Evolutionary conservation across 2,113 vertebrate genomes (phyloP), one percentile per base, ranked within the genome.

Genomic region (Oreocharis arfaki): DNA sequence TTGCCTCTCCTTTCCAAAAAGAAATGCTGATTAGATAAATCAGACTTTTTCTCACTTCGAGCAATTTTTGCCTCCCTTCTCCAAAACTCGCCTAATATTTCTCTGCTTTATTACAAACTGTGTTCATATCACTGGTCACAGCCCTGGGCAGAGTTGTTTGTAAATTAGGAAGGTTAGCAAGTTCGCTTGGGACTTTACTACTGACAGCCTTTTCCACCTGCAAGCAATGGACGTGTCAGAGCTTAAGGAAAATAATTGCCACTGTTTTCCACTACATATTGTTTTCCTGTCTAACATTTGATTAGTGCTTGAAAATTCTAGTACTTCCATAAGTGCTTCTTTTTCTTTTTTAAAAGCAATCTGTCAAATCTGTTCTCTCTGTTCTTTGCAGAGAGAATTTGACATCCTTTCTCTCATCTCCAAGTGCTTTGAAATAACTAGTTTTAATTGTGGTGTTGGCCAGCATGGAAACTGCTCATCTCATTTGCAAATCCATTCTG

Each of bases 331-430:
- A 92, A 92, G 90, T 81, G 71, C 76, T 80, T 11, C 56, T 73
- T 83, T 33, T 83, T 83, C 53, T 63, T 84, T 90, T 74, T 74
- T 42, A 26, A 56, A 85, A 74, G 65, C 91, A 95, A 56, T 95
- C 89, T 97, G 96, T 92, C 94, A 95, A 84, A 90, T 93, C 93
- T 97, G 80, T 93, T 92, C 60, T 67, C 61, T 87, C 70, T 49
- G 57, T 95, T 95, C 80, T 71, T 93, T 84, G 65, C 33, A 60
- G 35, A 90, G 76, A 64, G 71, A 78, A 78, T 95, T 84, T 96
- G 93, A 87, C 88, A 78, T 93, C 52, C 32, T 93, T 92, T 77
- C 70, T 89, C 59, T 87, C n/a, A 19, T 93, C 76, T 97, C 84
- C 67, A 73, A 92, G 77, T 70, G 61, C 81, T 93, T 67, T 76